Evolutionary conservation across 2,113 vertebrate genomes (phyloP).

Genomic region (Balaeniceps rex): DNA sequence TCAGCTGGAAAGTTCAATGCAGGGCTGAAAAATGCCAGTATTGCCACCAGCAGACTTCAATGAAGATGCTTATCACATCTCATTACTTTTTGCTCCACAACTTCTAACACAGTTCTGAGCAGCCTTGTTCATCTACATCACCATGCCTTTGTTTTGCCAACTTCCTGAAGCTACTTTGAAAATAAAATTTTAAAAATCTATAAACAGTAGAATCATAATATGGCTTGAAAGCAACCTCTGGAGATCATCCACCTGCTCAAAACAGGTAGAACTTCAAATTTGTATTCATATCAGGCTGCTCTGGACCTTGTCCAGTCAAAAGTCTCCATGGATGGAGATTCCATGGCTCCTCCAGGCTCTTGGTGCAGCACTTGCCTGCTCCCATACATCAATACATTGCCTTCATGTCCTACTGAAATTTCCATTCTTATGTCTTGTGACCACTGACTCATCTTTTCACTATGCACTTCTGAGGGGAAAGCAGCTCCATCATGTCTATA

Average conservation of each 20-base stretch:
- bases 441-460: neutral
- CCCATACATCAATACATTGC: neutral
- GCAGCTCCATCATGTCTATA: neutral
- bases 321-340: neutral
- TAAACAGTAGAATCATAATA: neutral
- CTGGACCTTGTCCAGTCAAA: neutral
- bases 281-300: neutral
- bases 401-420: neutral
- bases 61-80: neutral
- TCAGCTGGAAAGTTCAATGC: neutral
- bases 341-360: rapidly evolving
- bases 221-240: neutral
- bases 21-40: neutral
- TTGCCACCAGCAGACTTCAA: neutral
- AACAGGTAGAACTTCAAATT: neutral
- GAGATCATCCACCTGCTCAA: neutral
- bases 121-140: neutral
- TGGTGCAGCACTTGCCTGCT: neutral
- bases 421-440: neutral
- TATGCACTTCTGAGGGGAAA: neutral
- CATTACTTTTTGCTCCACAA: neutral
- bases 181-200: neutral
- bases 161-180: neutral
- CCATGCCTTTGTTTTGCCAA: neutral
- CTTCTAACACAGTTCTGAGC: neutral